Conservation (phyloP, 2,113 vertebrate species). For the Gyps fulvus region DNA sequence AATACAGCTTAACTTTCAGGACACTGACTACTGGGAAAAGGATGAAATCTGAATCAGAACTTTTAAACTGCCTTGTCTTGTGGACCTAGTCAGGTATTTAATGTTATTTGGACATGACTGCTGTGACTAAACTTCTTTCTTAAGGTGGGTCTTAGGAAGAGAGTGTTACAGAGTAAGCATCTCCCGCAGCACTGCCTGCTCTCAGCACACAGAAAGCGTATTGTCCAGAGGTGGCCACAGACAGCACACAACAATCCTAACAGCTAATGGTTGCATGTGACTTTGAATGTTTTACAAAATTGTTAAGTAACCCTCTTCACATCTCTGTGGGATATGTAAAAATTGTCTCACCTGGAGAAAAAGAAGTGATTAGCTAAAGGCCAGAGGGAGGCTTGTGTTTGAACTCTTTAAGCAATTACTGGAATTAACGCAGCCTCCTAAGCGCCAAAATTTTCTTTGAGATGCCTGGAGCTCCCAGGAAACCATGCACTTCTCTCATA, state of each 20-base stretch:
- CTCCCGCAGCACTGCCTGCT: background rate
- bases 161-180: background rate
- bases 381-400: background rate
- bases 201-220: background rate
- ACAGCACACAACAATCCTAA: background rate
- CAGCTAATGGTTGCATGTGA: background rate
- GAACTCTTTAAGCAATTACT: background rate
- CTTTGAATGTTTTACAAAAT: background rate
- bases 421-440: background rate
- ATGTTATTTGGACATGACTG: background rate
- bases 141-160: background rate
- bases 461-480: background rate
- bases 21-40: background rate
- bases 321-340: background rate
- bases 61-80: background rate
- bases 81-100: background rate
- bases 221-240: background rate
- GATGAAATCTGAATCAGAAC: background rate
- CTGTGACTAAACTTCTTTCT: background rate
- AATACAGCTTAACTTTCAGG: background rate
- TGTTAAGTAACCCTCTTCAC: background rate
- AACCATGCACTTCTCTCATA: background rate
- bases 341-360: background rate
- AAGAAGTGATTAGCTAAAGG: background rate
- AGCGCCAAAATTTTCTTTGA: background rate